Evolutionary conservation across 37 sponge, comb jelly and placozoan species (phyloP), one percentile per base, ranked within the genome.

Genomic region (Trichoplax adhaerens): DNA sequence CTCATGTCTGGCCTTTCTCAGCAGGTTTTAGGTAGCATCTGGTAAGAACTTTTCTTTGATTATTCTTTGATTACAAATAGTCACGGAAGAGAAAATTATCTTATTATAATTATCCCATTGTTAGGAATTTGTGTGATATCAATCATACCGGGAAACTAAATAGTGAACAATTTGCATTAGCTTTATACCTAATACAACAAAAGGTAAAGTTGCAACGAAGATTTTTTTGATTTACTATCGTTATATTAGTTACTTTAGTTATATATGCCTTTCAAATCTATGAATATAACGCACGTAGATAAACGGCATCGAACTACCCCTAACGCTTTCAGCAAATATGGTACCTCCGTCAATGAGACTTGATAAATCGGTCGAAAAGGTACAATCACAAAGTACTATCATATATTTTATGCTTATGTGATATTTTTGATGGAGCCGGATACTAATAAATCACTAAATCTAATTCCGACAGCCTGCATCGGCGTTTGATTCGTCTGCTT

Each of bases 161-260:
- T 58, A 55, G 74, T 52, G 90, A 89, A 62, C 87, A 89, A 76
- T 89, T 89, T 85, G 90, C 90, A 56, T 78, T 89, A 53, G 90
- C 90, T 62, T 83, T 89, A 87, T 79, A 64, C 74, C 73, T 89
- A 29, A 77, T 89, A 1, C 80, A 83, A 0, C 83, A 87, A 78
- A 87, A 80, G 74, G 88, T 75, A 7, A 53, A 12, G 5, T 29
- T 29, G 29, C 29, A 29, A 29, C 29, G 29, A 29, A 50, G 65
- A 1, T 48, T 29, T 2, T 50, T 10, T 58, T 47, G 61, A 57
- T 60, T 10, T 70, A n/a, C 72, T 56, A 49, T 58, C 8, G 10
- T 5, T 8, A 56, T 10, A 70, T 4, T 51, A 5, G 12, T n/a
- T 6, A 4, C n/a, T 51, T 10, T 54, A 51, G 58, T n/a, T 46